These are phyloP conservation scores for Porites lutea DNA, from an alignment of 64 coral and sea anemone genomes.

Conservation along the genomic window DNA sequence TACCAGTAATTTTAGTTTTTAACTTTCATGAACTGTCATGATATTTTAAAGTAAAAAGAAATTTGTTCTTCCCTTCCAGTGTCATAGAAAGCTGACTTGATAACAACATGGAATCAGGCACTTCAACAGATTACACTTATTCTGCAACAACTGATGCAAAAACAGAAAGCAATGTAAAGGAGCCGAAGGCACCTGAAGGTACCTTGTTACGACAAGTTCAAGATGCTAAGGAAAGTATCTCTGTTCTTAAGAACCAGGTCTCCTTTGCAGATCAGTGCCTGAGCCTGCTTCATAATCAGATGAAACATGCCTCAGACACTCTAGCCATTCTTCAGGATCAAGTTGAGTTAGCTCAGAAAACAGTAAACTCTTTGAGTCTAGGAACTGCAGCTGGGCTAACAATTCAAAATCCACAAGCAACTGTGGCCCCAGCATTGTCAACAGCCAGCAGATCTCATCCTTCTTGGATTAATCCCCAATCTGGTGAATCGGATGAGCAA, in stretches of 20 bases:
- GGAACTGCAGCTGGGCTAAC: slow-evolving; percentile 31
- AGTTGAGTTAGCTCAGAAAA: slow-evolving; percentile 65
- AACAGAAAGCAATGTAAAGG: not conserved
- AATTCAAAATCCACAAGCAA: slow-evolving; percentile 7
- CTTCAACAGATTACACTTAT: not conserved
- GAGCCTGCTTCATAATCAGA: slow-evolving; percentile 67
- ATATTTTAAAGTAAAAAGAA: not conserved
- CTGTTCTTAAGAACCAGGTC: slow-evolving; percentile 59
- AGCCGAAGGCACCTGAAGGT: slow-evolving; percentile 44
- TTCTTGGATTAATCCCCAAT: not conserved
- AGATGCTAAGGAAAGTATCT: slow-evolving; percentile 43
- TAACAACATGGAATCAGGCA: slow-evolving; percentile 15
- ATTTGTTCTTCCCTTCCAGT: not conserved
- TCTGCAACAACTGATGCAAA: not conserved
- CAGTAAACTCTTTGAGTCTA: slow-evolving; percentile 41
- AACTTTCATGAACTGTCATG: not conserved
- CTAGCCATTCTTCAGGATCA: slow-evolving; percentile 72
- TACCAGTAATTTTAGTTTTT: no score
- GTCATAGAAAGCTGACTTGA: not conserved
- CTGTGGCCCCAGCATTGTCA: not conserved
- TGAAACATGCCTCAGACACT: slow-evolving; percentile 80
- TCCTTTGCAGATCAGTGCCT: slow-evolving; percentile 77
- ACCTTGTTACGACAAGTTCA: slow-evolving; percentile 32
- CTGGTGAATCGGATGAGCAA: slow-evolving; percentile 24
- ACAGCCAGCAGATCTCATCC: not conserved